A percentile compares a stretch with the other conserved stretches of the same genome.
These are phyloP conservation scores for Anomalospiza imberbis DNA, from an alignment of 2,797 vertebrate species.

Conservation along the genomic window DNA sequence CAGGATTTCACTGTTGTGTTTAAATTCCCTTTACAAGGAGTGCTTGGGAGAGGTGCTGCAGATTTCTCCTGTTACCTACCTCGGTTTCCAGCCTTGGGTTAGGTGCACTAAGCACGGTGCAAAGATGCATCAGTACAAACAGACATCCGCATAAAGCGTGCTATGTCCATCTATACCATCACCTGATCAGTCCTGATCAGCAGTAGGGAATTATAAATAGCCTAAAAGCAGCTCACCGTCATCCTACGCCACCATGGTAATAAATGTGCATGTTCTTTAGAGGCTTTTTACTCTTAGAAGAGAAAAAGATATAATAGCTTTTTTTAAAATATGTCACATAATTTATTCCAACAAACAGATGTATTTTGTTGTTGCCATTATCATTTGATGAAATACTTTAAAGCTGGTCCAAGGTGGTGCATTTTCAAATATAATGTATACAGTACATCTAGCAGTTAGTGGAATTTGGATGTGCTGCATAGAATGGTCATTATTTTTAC, in stretches of 20 bases:
- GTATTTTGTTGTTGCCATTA: slow-evolving; percentile 77
- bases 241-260: slow-evolving; percentile 44
- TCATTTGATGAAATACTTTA: slow-evolving; percentile 78
- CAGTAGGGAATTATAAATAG: slow-evolving; percentile 60
- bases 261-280: slow-evolving; percentile 68
- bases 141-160: not conserved
- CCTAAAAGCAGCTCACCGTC: slow-evolving; percentile 58
- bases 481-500: slow-evolving; percentile 85
- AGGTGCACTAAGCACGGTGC: not conserved
- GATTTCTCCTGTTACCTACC: not conserved
- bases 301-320: slow-evolving; percentile 68
- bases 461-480: slow-evolving; percentile 79
- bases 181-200: slow-evolving; percentile 61
- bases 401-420: slow-evolving; percentile 77
- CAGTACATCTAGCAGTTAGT: slow-evolving; percentile 79
- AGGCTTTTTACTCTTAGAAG: slow-evolving; percentile 72
- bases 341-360: slow-evolving; percentile 79
- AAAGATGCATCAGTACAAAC: not conserved
- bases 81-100: not conserved
- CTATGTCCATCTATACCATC: not conserved
- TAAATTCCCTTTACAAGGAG: not conserved
- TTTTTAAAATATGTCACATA: slow-evolving; percentile 63
- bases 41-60: not conserved
- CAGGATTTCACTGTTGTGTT: not conserved
- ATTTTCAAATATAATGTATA: slow-evolving; percentile 77